Percentiles rank a stretch among this genome's conserved stretches.
Conservation (phyloP, 2,888 invertebrate genomes). For the Lymantria dispar region DNA sequence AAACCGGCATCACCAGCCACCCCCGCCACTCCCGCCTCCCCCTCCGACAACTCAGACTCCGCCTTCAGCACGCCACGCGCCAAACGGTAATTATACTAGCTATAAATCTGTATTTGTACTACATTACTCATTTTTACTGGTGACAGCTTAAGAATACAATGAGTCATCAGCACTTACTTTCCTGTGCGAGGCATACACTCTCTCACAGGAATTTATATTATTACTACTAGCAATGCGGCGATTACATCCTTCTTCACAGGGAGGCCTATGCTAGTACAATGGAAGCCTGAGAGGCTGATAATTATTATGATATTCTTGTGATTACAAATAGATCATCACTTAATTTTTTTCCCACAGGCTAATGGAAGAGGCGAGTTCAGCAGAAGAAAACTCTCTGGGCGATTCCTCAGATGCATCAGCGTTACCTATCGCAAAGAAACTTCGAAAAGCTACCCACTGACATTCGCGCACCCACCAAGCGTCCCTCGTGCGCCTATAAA, state of each 20-base stretch:
- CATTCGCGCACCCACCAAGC: constrained; percentile 64
- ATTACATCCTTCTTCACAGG: too few species aligned
- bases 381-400: constrained; percentile 80
- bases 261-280: too few species aligned
- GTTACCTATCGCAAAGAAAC: constrained; percentile 71
- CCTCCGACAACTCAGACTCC: constrained; percentile 76
- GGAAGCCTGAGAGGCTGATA: too few species aligned
- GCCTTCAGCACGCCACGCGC: constrained; percentile 77
- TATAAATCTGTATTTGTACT: too few species aligned
- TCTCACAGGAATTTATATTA: too few species aligned
- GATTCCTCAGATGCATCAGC: constrained; percentile 59
- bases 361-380: constrained; percentile 78
- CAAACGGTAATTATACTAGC: constrained; percentile 60
- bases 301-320: too few species aligned
- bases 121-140: too few species aligned
- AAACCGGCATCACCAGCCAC: constrained; percentile 70
- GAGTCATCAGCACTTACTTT: too few species aligned
- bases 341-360: constrained; percentile 44
- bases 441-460: constrained; percentile 77
- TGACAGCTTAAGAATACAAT: too few species aligned
- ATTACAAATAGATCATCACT: too few species aligned
- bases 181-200: too few species aligned
- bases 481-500: constrained; percentile 74
- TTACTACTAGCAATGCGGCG: too few species aligned
- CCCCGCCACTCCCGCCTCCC: constrained; percentile 69